These are phyloP conservation scores for Myocastor coypus DNA, from an alignment of 2,113 vertebrate genomes.

Conservation along the genomic window DNA sequence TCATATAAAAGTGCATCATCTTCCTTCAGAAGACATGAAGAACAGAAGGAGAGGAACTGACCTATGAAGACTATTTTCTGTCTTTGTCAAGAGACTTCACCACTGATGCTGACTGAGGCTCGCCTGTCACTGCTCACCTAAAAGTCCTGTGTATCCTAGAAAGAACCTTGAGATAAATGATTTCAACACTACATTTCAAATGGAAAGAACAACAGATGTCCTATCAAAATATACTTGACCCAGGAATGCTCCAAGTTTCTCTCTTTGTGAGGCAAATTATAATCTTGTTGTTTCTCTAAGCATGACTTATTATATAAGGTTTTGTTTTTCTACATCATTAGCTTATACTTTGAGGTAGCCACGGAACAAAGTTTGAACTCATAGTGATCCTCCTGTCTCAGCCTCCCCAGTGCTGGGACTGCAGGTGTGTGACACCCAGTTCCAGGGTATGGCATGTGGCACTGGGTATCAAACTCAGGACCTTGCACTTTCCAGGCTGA, in stretches of 20 bases:
- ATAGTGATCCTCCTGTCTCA: too few species aligned
- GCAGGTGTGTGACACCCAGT: too few species aligned
- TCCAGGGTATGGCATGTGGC: too few species aligned
- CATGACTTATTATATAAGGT: neutral
- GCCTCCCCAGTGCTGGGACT: too few species aligned
- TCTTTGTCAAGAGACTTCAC: neutral
- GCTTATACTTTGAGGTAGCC: constrained; percentile 12
- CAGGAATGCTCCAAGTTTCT: constrained; percentile 61
- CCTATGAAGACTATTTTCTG: neutral
- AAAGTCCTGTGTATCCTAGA: constrained; percentile 56
- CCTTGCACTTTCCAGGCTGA: too few species aligned
- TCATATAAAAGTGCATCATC: neutral
- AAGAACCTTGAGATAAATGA: constrained; percentile 59
- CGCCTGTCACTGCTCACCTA: constrained; percentile 1
- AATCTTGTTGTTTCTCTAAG: constrained; percentile 28
- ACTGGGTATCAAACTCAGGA: too few species aligned
- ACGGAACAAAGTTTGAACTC: too few species aligned
- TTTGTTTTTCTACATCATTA: neutral
- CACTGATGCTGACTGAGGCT: neutral
- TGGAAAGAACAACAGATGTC: constrained; percentile 67
- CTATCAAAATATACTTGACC: constrained; percentile 68
- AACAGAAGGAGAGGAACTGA: neutral
- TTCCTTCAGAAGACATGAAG: constrained; percentile 3
- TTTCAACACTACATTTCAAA: constrained; percentile 63
- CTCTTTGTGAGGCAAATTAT: constrained; percentile 65